A percentile compares a stretch with the other conserved stretches of the same genome.
These are phyloP conservation scores for Gulo gulo DNA, from an alignment of 2,113 vertebrate genomes.

Conservation along the genomic window DNA sequence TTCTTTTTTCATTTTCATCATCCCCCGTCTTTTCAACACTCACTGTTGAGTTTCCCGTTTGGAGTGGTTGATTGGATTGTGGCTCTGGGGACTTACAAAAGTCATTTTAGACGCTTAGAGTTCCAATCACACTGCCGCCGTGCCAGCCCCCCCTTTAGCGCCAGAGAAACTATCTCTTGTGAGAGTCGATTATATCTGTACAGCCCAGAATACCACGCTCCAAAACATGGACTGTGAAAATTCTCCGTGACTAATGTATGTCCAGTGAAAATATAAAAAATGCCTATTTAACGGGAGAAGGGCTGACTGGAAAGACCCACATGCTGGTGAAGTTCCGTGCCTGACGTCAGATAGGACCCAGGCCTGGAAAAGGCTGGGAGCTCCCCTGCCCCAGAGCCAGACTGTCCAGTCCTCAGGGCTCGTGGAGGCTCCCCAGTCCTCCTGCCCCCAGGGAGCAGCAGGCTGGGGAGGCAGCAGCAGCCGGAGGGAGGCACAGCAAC, in stretches of 20 bases:
- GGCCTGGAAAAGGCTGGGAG: not conserved
- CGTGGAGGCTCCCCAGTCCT: not conserved
- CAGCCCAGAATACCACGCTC: conserved; percentile 5
- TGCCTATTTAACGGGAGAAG: not conserved
- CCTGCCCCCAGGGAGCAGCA: not conserved
- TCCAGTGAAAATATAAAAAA: conserved; percentile 33
- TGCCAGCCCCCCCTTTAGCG: not conserved
- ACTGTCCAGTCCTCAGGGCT: not conserved
- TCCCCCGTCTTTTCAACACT: conserved; percentile 53
- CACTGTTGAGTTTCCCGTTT: conserved; percentile 33
- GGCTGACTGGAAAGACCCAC: not conserved
- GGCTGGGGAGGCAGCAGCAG: not conserved
- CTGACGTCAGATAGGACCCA: not conserved
- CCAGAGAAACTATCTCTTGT: conserved; percentile 35
- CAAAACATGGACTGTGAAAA: conserved; percentile 36
- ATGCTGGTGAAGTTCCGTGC: not conserved
- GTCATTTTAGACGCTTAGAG: conserved; percentile 51
- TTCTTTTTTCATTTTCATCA: conserved; percentile 65
- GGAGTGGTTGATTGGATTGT: conserved; percentile 63
- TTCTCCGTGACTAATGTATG: not conserved
- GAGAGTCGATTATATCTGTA: conserved; percentile 54
- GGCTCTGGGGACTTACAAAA: conserved; percentile 48
- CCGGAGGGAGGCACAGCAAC: accelerated
- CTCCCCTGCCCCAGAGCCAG: not conserved
- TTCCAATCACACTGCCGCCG: not conserved